These are phyloP conservation scores for Sebastes steindachneri DNA, from an alignment of 2,797 vertebrate genomes.

Conservation along the genomic window DNA sequence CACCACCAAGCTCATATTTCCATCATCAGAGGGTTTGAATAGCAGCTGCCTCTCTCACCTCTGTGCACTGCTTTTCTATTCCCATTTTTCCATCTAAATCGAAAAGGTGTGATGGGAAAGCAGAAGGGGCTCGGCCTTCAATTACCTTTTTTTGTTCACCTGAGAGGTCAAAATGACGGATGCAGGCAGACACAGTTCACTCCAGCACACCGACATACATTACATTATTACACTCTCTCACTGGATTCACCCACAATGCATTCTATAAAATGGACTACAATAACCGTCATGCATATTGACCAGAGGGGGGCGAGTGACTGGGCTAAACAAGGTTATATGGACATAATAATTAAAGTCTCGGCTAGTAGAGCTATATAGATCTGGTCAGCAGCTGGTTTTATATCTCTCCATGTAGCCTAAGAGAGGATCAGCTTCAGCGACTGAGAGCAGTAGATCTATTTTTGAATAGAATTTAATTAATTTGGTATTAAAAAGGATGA, in stretches of 20 bases:
- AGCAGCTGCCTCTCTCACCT: slow-evolving; percentile 27
- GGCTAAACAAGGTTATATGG: slow-evolving; percentile 71
- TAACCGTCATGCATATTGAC: slow-evolving; percentile 60
- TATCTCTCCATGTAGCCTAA: slow-evolving; percentile 36
- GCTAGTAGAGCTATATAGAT: slow-evolving; percentile 22
- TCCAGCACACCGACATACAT: slow-evolving; percentile 52
- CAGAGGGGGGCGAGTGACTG: slow-evolving; percentile 49
- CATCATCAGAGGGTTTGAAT: slow-evolving; percentile 32
- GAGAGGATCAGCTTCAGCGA: slow-evolving; percentile 42
- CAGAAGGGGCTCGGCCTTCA: slow-evolving; percentile 34
- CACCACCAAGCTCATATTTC: slow-evolving; percentile 16
- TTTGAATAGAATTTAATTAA: neutral
- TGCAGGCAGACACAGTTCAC: slow-evolving; percentile 49
- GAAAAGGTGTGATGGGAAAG: slow-evolving; percentile 38
- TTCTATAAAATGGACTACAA: slow-evolving; percentile 68
- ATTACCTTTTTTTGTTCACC: slow-evolving; percentile 60
- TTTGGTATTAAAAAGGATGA: neutral
- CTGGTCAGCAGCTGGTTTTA: slow-evolving; percentile 39
- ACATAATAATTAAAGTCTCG: slow-evolving; percentile 55
- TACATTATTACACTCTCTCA: neutral
- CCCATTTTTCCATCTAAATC: slow-evolving; percentile 39
- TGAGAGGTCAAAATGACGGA: slow-evolving; percentile 69
- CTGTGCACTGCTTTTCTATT: slow-evolving; percentile 1
- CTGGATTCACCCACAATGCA: slow-evolving; percentile 51
- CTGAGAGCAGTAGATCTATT: neutral